Base-by-base conservation (phyloP, 2,113 vertebrate genomes). In the Procavia capensis region DNA sequence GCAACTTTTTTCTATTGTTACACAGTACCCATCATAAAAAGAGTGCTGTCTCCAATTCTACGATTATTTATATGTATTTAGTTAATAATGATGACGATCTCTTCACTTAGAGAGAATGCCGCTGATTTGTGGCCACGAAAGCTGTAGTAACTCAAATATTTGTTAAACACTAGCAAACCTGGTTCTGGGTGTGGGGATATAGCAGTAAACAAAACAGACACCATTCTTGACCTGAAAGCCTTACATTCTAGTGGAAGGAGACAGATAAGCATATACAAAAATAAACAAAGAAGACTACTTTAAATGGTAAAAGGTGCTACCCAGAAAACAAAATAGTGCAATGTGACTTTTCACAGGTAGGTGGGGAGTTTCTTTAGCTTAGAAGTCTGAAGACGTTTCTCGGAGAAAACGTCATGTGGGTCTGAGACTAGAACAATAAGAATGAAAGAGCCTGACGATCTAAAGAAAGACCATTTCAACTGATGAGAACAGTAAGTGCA, bases 401-500 rank as follows among this genome's bases (percentile, higher is more conserved):
- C 72, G 92, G 29, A 94, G 57, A 72, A 96, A 87, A 13, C 81
- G 43, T 59, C 29, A 80, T 6, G 5, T 84, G 59, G 89, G 20
- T 86, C 9, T 90, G 50, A 68, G 31, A 79, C 64, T 0, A 93
- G 25, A 85, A 92, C 0, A 96, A 61, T 75, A n/a, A 92, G 22
- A 94, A 95, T 74, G 45, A 94, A 64, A 61, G 94, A 83, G 24
- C 43, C n/a, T 89, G 34, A 70, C 43, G 36, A 85, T 66, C 9
- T 47, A 39, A 64, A 54, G 27, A 83, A 85, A 90, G 81, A 72
- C 66, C 31, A 94, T 85, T 82, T 95, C 84, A 88, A 85, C 94
- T 25, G 27, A 61, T 82, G n/a, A 93, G 41, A 85, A 43, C 10
- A 88, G 6, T 72, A 81, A 76, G 47, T 34, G 9, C 9, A 74